Conservation (phyloP, 2,113 vertebrate genomes). For the Hirundichthys speculiger region DNA sequence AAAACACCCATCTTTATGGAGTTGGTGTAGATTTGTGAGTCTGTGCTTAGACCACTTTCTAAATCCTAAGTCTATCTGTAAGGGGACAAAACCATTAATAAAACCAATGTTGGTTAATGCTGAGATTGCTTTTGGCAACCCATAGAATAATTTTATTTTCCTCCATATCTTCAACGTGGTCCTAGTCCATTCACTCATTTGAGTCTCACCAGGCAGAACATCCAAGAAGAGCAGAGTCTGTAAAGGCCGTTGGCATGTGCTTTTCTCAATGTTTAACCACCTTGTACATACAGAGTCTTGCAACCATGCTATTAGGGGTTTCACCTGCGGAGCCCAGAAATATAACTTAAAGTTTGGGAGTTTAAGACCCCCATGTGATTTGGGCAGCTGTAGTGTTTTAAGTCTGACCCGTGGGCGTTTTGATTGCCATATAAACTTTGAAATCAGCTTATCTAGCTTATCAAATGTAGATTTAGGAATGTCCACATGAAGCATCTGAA, state of each 20-base stretch:
- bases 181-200: not conserved
- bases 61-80: too few species aligned
- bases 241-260: too few species aligned
- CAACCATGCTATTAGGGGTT: too few species aligned
- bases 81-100: too few species aligned
- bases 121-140: too few species aligned
- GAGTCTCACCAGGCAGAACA: not conserved
- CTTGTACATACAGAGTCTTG: not conserved
- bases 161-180: not conserved
- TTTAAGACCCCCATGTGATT: not conserved
- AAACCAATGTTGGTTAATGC: too few species aligned
- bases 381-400: not conserved
- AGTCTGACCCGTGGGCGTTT: too few species aligned
- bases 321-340: too few species aligned
- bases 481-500: not conserved
- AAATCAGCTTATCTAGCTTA: accelerated
- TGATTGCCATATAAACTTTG: not conserved
- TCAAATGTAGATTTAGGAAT: not conserved
- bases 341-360: not conserved
- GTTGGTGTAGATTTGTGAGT: too few species aligned
- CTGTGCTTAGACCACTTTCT: too few species aligned
- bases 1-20: too few species aligned
- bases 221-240: not conserved
- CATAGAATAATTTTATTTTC: not conserved
- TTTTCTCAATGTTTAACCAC: not conserved